phyloP scores from a whole-genome alignment of 2,797 vertebrate genomes.

The Gadopsis marmoratus region DNA sequence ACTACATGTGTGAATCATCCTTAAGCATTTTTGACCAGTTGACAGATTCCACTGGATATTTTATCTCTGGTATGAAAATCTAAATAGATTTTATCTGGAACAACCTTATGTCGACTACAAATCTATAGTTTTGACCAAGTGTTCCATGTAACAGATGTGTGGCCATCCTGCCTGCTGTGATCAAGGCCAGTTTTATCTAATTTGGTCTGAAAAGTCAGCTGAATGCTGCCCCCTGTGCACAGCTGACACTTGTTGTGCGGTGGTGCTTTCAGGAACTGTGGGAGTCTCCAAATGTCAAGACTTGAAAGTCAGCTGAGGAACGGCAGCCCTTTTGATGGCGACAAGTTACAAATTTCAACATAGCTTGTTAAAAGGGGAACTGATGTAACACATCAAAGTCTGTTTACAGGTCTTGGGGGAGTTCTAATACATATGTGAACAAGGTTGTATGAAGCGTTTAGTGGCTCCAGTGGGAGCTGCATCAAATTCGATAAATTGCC shows the following conservation, averaged over 20 bases:
- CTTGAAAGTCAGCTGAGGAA: not conserved
- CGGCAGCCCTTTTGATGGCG: not conserved
- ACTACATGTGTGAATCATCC: conserved; percentile 1
- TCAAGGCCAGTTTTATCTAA: conserved; percentile 12
- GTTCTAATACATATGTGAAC: not conserved
- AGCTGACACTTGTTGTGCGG: not conserved
- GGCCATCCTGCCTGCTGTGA: conserved; percentile 26
- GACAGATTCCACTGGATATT: not conserved
- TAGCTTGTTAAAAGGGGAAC: no score
- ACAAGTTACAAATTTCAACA: not conserved
- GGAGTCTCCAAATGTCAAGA: not conserved
- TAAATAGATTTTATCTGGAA: not conserved
- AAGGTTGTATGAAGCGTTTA: not conserved
- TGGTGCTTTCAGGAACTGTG: conserved; percentile 20
- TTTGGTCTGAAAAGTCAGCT: conserved; percentile 7
- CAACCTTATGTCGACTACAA: not conserved
- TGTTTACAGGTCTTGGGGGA: not conserved
- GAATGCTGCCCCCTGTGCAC: not conserved
- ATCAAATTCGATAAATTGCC: not conserved
- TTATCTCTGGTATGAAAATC: not conserved
- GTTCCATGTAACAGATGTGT: not conserved
- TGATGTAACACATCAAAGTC: no score
- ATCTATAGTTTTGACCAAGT: not conserved
- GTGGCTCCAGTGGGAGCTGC: not conserved
- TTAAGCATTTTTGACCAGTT: not conserved